Base-by-base conservation (phyloP, 2,113 vertebrate genomes). In the Pterocles gutturalis region DNA sequence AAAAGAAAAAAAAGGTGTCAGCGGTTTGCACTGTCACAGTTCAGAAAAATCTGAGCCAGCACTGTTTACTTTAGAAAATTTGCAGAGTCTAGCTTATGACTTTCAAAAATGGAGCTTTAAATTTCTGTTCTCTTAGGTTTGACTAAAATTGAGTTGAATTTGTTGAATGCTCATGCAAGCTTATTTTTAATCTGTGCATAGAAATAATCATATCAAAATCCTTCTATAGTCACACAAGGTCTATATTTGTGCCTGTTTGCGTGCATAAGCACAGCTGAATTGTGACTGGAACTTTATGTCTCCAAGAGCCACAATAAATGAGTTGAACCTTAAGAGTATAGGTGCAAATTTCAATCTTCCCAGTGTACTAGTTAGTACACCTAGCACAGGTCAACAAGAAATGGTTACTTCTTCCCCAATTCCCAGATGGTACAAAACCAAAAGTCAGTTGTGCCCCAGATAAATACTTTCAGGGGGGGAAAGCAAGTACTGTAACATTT, bases 11-110 rank as follows among this genome's bases (percentile, higher is more conserved):
- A 93, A 95, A 87, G 29, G 65, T 82, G 93, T 95, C 95, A 95
- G 92, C 89, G 3, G 61, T 96, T 96, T 94, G 70, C 26, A 38
- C 60, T 95, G 91, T 89, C 72, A 89, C 90, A 90, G 90, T 83
- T 93, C 48, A 84, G 73, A 87, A 95, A 95, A 89, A 87, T 92
- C 94, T 84, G 93, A 96, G 91, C 93, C 89, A 96, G 93, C 91
- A 94, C 77, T 89, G 64, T 81, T 81, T 71, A 91, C 87, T 97
- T 87, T 22, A 83, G 93, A 96, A 96, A 92, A 92, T 89, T 81
- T 94, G 89, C 91, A 92, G 88, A 93, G 69, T 94, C 80, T 89
- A 87, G 84, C 49, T 92, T 90, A 78, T 45, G 80, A 84, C 83
- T 94, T 96, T 71, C 89, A 92, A 93, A 92, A 95, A 81, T 64